Conservation (phyloP, 1,140 invertebrate genomes). For the Cryptotermes secundus region DNA sequence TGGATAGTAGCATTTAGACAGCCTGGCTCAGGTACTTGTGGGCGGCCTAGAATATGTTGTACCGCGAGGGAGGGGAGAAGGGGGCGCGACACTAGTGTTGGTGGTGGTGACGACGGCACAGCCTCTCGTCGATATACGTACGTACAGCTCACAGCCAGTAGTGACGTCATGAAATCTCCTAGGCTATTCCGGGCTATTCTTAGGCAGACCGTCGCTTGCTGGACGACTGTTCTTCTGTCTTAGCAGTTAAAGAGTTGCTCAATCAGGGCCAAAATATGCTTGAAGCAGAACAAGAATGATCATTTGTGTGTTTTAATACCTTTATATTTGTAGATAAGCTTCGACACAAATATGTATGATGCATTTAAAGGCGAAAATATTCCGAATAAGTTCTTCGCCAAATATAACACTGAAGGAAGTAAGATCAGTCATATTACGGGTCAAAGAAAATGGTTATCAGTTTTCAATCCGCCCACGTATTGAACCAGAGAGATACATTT, state of each 20-base stretch:
- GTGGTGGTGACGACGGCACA: neutral
- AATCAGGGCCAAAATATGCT: neutral
- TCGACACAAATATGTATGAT: neutral
- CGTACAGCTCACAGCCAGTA: neutral
- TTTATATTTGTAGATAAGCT: neutral
- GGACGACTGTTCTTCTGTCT: neutral
- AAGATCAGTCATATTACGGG: neutral
- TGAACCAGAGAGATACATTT: neutral
- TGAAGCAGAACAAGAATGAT: neutral
- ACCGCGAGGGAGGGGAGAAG: neutral
- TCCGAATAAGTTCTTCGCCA: neutral
- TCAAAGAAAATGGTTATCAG: too few species aligned
- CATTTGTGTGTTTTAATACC: neutral
- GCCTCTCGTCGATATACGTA: constrained; percentile 9
- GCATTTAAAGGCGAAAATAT: neutral
- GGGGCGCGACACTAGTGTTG: neutral
- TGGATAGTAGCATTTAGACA: neutral
- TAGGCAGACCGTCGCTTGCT: neutral
- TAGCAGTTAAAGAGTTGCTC: neutral
- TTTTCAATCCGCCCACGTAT: too few species aligned
- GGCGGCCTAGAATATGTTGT: neutral
- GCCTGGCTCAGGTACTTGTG: neutral
- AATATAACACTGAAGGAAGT: neutral
- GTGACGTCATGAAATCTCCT: constrained; percentile 2
- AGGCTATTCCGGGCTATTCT: too few species aligned